Evolutionary conservation across 2,888 invertebrate species (phyloP), one percentile per base, ranked within the genome.

Genomic region (Leptinotarsa peninsularis): DNA sequence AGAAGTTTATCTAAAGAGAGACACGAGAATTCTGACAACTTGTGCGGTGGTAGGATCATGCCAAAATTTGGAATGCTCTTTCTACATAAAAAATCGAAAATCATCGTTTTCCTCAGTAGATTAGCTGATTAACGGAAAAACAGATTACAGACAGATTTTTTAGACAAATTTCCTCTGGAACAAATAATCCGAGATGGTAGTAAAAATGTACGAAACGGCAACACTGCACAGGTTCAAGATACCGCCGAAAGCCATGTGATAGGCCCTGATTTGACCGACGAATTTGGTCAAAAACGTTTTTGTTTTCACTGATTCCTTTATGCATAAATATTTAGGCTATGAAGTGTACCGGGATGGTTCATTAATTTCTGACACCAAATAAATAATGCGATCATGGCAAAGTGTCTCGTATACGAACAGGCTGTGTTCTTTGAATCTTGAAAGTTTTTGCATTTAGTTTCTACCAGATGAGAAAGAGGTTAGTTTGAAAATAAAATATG

Each of bases 221-320:
- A 70, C 69, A 43, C 43, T 18, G 69, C 58, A 54, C 21, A 54
- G 21, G 69, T 70, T 70, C 58, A 70, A 70, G 69, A 70, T 43
- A 58, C 49, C 69, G 63, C 63, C 63, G 63, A 63, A 63, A 63
- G 63, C 63, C 33, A 63, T 33, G 63, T 63, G 63, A 33, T 33
- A 63, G 43, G 63, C 63, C n/a, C 63, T 63, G 63, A 63, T 63
- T 43, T 63, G 63, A 63, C 27, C 63, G 58, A 17, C 58, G 58
- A 58, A 58, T 58, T 58, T 58, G 58, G 58, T 58, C 14, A 58
- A 58, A 63, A 17, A 63, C 17, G 17, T 60, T 60, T 60, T 60
- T 21, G 23, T 60, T 27, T 63, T 63, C 63, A 63, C 43, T 63
- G 17, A 63, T 63, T 63, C 63, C 27, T 43, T 63, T 27, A 63